A percentile compares a stretch with the other conserved stretches of the same genome.
These are phyloP conservation scores for Philonicus albiceps DNA, from an alignment of 2,888 invertebrate genomes.

Conservation along the genomic window DNA sequence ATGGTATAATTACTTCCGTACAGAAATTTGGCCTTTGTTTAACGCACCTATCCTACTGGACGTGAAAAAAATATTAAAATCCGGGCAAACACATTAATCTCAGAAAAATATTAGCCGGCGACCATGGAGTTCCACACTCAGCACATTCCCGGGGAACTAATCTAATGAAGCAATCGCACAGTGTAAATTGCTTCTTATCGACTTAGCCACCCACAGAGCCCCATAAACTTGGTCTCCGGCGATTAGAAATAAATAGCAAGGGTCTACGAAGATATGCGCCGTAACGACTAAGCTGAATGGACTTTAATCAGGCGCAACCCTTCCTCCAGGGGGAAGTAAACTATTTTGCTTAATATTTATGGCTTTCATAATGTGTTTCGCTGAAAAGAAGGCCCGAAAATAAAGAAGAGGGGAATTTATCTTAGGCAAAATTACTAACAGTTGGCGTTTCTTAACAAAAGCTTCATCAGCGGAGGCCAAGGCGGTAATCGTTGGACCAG, in stretches of 20 bases:
- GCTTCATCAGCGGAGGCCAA: conserved; percentile 69
- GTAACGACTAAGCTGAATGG: neutral
- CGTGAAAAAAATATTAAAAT: conserved; percentile 4
- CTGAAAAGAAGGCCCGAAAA: neutral
- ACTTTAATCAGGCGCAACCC: neutral
- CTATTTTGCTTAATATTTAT: neutral
- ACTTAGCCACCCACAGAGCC: neutral
- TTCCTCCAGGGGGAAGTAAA: neutral
- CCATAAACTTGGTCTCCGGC: neutral
- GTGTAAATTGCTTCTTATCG: conserved; percentile 8
- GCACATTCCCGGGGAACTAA: neutral
- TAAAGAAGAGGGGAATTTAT: neutral
- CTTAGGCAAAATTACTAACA: neutral
- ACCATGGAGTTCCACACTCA: neutral
- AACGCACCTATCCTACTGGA: neutral
- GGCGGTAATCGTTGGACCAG: conserved; percentile 72
- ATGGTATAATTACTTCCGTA: neutral
- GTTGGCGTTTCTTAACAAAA: conserved; percentile 48
- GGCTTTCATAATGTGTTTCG: neutral
- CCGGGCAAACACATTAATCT: neutral
- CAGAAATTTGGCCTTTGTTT: neutral
- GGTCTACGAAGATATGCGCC: neutral
- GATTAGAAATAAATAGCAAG: conserved; percentile 8
- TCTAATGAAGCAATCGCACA: conserved; percentile 15
- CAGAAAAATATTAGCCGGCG: conserved; percentile 8